Base-by-base conservation (phyloP, 2,888 invertebrate genomes). In the Pheosia tremula region DNA sequence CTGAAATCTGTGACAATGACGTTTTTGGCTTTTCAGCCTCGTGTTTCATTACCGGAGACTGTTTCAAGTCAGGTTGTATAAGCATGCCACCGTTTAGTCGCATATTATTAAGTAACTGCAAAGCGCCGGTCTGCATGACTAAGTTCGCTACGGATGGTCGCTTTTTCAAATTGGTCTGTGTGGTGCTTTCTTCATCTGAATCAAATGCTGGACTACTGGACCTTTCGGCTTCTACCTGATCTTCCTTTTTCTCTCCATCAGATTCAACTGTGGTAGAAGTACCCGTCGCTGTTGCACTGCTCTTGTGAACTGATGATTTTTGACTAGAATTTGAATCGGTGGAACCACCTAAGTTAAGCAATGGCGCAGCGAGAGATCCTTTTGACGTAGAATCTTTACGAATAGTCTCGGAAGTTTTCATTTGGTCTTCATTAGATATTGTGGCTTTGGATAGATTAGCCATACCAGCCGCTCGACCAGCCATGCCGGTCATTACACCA, bases 141-240 rank as follows among this genome's bases (percentile, higher is more conserved):
- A 96, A 92, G 55, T 96, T 96, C 0, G 95, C 96, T 8, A 96
- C 93, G 0, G 96, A 96, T 0, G 96, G 95, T 55, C 96, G 91
- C 80, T 96, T 96, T 68, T 95, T 94, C 0, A 92, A 78, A 61
- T 94, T 94, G 0, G 94, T 89, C 67, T 95, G 95, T 0, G 95
- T 94, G 0, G 96, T 96, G 67, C 97, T 97, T 80, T 99, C 98
- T 67, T 98, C 98, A 82, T 99, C 98, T 0, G 98, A 98, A 78
- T 98, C 98, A 83, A 98, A 99, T 0, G 98, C 98, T 0, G 98
- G 96, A 84, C 98, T 98, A 80, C 98, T 98, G 0, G 98, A 98
- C 53, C 98, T 94, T 83, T 97, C 96, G 50, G 95, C 94, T 81
- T 96, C 95, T 9, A 93, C 89, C 70, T 91, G 93, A 72, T 89